Conservation (phyloP, 2,888 invertebrate species). For the Tetropium fuscum region DNA sequence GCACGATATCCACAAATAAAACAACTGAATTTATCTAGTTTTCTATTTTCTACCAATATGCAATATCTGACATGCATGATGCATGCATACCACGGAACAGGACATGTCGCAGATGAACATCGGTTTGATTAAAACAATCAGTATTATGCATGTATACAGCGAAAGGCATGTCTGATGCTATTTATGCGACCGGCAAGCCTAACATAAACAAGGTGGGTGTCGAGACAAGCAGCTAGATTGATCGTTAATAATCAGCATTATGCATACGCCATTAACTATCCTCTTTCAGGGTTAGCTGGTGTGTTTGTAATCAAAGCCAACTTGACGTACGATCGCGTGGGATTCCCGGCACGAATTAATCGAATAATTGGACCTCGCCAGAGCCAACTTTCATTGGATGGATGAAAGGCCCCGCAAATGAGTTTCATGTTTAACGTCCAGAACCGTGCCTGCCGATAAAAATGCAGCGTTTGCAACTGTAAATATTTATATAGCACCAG, state of each 20-base stretch:
- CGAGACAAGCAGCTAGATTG: slow-evolving; percentile 42
- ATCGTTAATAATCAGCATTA: slow-evolving; percentile 44
- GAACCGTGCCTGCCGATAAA: too few species aligned
- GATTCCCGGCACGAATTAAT: slow-evolving; percentile 9
- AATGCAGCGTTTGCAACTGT: too few species aligned
- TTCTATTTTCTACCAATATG: too few species aligned
- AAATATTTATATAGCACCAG: too few species aligned
- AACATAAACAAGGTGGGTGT: slow-evolving; percentile 44
- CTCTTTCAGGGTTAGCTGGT: slow-evolving; percentile 32
- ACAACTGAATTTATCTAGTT: too few species aligned
- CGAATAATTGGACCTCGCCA: slow-evolving; percentile 7
- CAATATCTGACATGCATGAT: too few species aligned
- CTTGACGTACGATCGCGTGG: slow-evolving; percentile 13
- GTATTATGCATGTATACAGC: background rate
- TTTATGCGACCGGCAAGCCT: background rate
- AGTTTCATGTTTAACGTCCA: too few species aligned
- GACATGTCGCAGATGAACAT: too few species aligned
- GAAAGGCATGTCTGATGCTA: slow-evolving; percentile 17
- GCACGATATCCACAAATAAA: too few species aligned
- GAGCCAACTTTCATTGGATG: slow-evolving; percentile 10
- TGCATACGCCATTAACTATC: slow-evolving; percentile 34
- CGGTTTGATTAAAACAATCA: too few species aligned
- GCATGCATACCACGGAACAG: too few species aligned
- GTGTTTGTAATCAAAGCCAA: slow-evolving; percentile 8
- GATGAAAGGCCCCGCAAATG: too few species aligned